Evolutionary conservation across 2,113 vertebrate genomes (phyloP).

Genomic region (Tragelaphus scriptus): DNA sequence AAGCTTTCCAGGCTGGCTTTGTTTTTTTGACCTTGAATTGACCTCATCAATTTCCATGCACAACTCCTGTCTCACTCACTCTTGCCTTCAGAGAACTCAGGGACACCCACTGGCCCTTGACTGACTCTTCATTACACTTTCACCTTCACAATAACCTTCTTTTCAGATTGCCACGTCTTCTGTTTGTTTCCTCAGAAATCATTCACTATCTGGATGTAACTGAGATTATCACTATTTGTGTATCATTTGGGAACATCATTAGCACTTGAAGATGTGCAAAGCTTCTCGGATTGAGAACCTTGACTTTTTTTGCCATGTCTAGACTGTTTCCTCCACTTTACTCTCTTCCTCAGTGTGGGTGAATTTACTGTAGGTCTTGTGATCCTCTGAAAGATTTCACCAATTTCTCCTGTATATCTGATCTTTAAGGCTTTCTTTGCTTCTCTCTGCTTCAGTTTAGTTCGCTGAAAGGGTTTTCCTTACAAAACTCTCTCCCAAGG

Average conservation of each 20-base stretch:
- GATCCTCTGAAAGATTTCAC: not conserved
- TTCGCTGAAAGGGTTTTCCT: not conserved
- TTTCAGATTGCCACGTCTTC: not conserved
- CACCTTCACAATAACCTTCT: not conserved
- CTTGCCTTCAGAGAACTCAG: not conserved
- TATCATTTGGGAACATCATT: not conserved
- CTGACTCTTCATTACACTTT: not conserved
- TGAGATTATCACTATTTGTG: not conserved
- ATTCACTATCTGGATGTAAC: not conserved
- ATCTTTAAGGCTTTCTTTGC: not conserved
- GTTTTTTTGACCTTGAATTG: not conserved
- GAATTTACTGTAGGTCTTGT: not conserved
- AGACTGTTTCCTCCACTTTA: not conserved
- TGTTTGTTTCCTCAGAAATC: conserved; percentile 16
- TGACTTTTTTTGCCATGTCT: not conserved
- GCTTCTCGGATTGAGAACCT: not conserved
- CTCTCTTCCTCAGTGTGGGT: not conserved
- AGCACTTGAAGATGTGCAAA: not conserved
- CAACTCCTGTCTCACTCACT: not conserved
- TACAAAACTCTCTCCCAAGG: not conserved
- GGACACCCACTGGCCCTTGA: not conserved
- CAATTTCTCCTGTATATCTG: not conserved
- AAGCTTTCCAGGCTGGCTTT: not conserved
- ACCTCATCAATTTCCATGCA: not conserved
- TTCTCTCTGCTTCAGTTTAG: not conserved